Evolutionary conservation across 2,888 invertebrate species (phyloP).

Genomic region (Trichacis sp.): DNA sequence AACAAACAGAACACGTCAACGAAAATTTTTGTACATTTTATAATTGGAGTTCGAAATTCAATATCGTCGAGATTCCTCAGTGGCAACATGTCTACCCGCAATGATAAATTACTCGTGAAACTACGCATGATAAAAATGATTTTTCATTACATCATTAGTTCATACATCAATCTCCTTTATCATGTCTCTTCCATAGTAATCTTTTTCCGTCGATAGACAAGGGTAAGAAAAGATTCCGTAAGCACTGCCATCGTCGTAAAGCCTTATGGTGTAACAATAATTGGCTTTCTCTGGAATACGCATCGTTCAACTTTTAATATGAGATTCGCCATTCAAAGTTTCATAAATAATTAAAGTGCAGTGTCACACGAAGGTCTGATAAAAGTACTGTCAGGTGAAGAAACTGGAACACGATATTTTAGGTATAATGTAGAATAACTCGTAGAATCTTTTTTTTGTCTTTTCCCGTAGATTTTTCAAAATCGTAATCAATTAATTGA

Average conservation of each 20-base stretch:
- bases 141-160: neutral
- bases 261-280: neutral
- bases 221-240: neutral
- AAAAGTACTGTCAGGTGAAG: neutral
- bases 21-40: too few species aligned
- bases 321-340: neutral
- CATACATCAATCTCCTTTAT: too few species aligned
- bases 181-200: neutral
- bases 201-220: neutral
- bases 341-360: neutral
- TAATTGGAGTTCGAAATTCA: neutral
- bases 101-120: neutral
- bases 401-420: neutral
- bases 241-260: neutral
- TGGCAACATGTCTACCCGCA: neutral
- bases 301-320: neutral
- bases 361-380: neutral
- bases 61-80: neutral
- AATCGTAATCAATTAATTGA: too few species aligned
- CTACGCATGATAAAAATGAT: neutral
- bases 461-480: too few species aligned
- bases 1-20: too few species aligned
- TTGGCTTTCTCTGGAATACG: neutral
- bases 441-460: neutral
- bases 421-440: neutral